Conservation (phyloP, 1,140 invertebrate species). For the Apolygus lucorum region DNA sequence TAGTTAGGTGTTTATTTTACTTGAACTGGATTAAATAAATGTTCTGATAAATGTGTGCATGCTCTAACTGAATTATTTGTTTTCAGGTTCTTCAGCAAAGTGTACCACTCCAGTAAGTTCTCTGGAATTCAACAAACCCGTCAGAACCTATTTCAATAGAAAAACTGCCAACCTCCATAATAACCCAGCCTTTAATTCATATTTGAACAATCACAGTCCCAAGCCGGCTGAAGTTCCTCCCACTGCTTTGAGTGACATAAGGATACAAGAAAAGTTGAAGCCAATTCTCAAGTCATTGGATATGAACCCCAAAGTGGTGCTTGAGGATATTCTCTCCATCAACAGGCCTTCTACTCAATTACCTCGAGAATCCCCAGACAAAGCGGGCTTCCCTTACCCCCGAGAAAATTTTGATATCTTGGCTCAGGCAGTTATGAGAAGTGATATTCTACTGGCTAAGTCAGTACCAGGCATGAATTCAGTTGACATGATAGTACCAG, state of each 20-base stretch:
- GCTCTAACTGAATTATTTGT: not conserved
- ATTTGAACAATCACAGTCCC: conserved; percentile 8
- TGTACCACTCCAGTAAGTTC: conserved; percentile 13
- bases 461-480: conserved; percentile 47
- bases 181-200: not conserved
- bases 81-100: not conserved
- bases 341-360: not conserved
- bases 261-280: conserved; percentile 38
- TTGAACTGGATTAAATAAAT: too few relatives aligned
- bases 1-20: too few relatives aligned
- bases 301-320: conserved; percentile 45
- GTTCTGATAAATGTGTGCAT: not conserved
- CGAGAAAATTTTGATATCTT: conserved; percentile 34
- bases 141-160: not conserved
- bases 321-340: conserved; percentile 37
- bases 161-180: not conserved
- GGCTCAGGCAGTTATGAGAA: conserved; percentile 37
- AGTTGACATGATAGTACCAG: conserved; percentile 47
- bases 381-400: conserved; percentile 22
- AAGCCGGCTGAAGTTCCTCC: conserved; percentile 25
- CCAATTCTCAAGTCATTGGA: conserved; percentile 45
- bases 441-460: conserved; percentile 40
- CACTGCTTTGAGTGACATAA: not conserved
- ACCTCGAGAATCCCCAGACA: conserved; percentile 34
- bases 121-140: not conserved